Base-by-base conservation (phyloP, 2,888 invertebrate species). In the Gymnoscelis rufifasciata region DNA sequence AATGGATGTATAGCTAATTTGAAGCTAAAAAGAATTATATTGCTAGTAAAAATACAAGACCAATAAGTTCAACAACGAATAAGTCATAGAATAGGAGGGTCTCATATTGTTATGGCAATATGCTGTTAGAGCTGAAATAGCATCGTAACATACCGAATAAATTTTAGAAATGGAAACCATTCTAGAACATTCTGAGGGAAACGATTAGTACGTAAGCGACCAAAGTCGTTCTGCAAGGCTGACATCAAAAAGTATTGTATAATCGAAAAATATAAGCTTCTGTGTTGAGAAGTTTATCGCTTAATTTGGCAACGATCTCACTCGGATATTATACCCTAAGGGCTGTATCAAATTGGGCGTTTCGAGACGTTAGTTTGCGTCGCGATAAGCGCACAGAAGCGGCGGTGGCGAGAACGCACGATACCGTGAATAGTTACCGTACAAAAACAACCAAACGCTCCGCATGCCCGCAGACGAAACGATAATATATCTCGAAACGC, bases 251-350 rank as follows among this genome's bases (percentile, higher is more conserved):
- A 51, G 51, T 51, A 52, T 60, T 59, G 57, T 51, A 15, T 58
- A 52, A 59, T 70, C 63, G 63, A 71, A 74, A 70, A 74, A 71
- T 74, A 70, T 52, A 63, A 68, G 60, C 57, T 57, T 61, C 51
- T 48, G 41, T 54, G 43, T 50, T 45, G 41, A 51, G 50, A 45
- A 56, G 26, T 38, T 54, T 59, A 60, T 68, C 61, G 58, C 59
- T 59, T 62, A 70, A 77, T 78, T 78, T 78, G 78, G 78, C 78
- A 78, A 75, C 73, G 61, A 60, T 68, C 66, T 58, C 62, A 64
- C 60, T 64, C 60, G 47, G 36, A 48, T 55, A 54, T 43, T 58
- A 54, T 19, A 47, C 51, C 47, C 52, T 27, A 43, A 15, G 8
- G 14, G 8, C 13, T 13, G 13, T 30, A 30, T 5, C 3, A 30